Evolutionary conservation across 2,888 invertebrate genomes (phyloP), one percentile per base, ranked within the genome.

Genomic region (Rotaria sp.): DNA sequence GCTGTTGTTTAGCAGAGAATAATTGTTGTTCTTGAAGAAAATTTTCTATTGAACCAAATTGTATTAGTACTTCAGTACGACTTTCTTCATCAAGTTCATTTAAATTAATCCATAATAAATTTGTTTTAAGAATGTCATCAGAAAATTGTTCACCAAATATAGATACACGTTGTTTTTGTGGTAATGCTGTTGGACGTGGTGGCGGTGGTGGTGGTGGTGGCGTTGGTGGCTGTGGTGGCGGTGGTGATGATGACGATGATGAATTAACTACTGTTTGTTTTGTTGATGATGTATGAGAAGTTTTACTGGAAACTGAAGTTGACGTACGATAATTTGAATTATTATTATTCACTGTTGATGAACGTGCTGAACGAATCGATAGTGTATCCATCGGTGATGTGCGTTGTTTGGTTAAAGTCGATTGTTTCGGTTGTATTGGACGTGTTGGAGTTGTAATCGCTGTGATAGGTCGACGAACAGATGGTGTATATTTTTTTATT

Each of bases 41-140:
- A 80, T 80, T 80, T 26, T 80, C 80, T 45, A 45, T 80, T n/a
- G 80, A 80, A 45, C 80, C 80, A 15, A 80, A 80, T n/a, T 45
- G 45, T 11, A 45, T 45, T n/a, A 80, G 26, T 15, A 75, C 41
- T 75, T 75, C 75, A 10, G 38, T 38, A 26, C 18, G 38, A 41
- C 45, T 45, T 13, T 80, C 80, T 2, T 80, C 45, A 80, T 80
- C 80, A 45, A 80, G n/a, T 45, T 80, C 80, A 80, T 45, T 80
- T 45, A 80, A 41, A 45, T 41, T 45, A 45, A 80, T 45, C 80
- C 80, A 80, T 41, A 80, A 45, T 26, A 80, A 21, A 80, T 80
- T 80, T 10, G 26, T 41, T 41, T 80, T 80, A 26, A 80, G 13
- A 13, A 80, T 80, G n/a, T 80, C 80, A 80, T 80, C 45, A 7